Base-by-base conservation (phyloP, 2,888 invertebrate species). In the Eugnorisma glareosa region DNA sequence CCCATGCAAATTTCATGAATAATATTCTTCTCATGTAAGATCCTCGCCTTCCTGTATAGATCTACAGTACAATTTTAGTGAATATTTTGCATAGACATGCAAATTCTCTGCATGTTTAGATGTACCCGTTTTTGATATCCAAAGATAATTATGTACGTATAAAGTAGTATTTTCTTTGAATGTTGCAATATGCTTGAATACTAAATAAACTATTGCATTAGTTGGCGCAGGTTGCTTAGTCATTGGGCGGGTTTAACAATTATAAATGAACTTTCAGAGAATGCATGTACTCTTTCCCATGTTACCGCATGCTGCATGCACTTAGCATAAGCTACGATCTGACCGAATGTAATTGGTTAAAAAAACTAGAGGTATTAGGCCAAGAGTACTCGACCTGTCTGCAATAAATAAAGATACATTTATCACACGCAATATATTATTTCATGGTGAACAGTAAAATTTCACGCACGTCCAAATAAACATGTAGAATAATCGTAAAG, bases 401-500 rank as follows among this genome's bases (percentile, higher is more conserved):
- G 37, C 45, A 43, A 73, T 43, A 67, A 72, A 76, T 54, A 40
- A 24, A 37, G 6, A 72, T 37, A 67, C 15, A 66, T 66, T 67
- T 71, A 57, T 10, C 63, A n/a, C 24, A 61, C 54, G 21, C 35
- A 43, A 80, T 35, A 5, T 54, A 57, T 59, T 67, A 40, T 66
- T 69, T 63, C 43, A 71, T 71, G n/a, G n/a, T 45, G 51, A 67
- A 51, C 70, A 68, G 21, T 75, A 79, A 31, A 80, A 80, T 43
- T 68, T 64, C 70, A 64, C 59, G 48, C 64, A 54, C 59, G 43
- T 37, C 59, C 67, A 70, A 68, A 80, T 59, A 66, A 84, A 84
- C 61, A 81, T 72, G 51, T 68, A 35, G 57, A 70, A 67, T 57
- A 40, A 74, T 69, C 67, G 31, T 81, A 81, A 59, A 83, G n/a